Evolutionary conservation across 2,113 vertebrate genomes (phyloP).

Genomic region (Psittacus erithacus): DNA sequence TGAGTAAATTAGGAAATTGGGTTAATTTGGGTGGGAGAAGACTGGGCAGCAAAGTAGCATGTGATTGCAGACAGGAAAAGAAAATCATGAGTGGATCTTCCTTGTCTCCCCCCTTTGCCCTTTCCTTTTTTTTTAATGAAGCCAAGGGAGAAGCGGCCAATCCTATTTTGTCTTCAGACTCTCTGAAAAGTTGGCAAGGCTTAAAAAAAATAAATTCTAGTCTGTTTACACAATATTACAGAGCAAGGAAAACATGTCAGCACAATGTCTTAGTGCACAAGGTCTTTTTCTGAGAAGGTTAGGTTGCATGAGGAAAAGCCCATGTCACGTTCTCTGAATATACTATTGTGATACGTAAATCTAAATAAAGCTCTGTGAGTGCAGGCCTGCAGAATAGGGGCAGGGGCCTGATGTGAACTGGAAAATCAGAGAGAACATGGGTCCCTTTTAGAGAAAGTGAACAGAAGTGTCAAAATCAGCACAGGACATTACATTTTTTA

Average conservation of each 20-base stretch:
- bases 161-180: neutral
- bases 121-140: neutral
- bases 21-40: constrained; percentile 46
- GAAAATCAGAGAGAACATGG: neutral
- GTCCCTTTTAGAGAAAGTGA: neutral
- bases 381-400: neutral
- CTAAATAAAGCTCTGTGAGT: neutral
- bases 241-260: constrained; percentile 26
- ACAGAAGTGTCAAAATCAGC: neutral
- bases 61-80: constrained; percentile 32
- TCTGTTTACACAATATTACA: constrained; percentile 44
- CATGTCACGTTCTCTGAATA: neutral
- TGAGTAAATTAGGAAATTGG: constrained; percentile 35
- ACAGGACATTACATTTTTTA: neutral
- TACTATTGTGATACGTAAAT: neutral
- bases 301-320: neutral
- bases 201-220: neutral
- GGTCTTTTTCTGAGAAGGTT: neutral
- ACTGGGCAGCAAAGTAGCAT: neutral
- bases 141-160: neutral
- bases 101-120: constrained; percentile 22
- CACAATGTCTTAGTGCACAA: neutral
- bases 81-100: constrained; percentile 41
- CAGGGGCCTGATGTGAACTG: neutral
- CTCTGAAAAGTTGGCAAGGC: constrained; percentile 7